These are phyloP conservation scores for Xylota segnis DNA, from an alignment of 2,888 invertebrate genomes.

Conservation along the genomic window DNA sequence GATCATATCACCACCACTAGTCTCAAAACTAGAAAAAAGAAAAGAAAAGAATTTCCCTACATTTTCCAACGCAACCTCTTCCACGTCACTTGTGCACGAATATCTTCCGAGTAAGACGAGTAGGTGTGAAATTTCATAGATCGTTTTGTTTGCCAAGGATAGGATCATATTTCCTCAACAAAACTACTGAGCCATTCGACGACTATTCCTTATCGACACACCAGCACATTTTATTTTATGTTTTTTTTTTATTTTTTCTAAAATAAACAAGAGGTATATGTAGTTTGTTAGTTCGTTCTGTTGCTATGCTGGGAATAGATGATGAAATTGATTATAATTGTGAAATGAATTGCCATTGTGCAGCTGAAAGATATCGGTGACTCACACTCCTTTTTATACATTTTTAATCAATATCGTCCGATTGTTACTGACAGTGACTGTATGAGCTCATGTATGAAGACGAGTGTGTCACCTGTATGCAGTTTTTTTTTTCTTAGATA, in stretches of 20 bases:
- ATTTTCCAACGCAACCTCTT: background rate
- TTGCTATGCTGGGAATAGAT: constrained; percentile 59
- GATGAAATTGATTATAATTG: constrained; percentile 65
- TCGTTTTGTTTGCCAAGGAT: constrained; percentile 14
- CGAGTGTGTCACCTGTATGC: constrained; percentile 48
- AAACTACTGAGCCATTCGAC: constrained; percentile 1
- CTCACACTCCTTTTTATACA: constrained; percentile 47
- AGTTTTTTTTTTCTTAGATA: constrained; percentile 7
- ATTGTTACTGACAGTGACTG: constrained; percentile 18
- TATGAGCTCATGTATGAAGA: background rate
- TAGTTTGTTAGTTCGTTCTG: constrained; percentile 3
- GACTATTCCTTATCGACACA: background rate
- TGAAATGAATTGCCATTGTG: constrained; percentile 59
- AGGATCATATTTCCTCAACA: constrained; percentile 32
- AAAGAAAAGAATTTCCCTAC: background rate
- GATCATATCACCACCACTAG: too few species aligned
- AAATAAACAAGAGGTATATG: constrained; percentile 6
- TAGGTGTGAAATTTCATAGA: constrained; percentile 23
- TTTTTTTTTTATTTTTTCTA: too few species aligned
- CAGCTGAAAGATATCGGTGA: constrained; percentile 44
- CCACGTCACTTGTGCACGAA: background rate
- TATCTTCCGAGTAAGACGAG: background rate
- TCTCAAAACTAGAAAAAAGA: background rate
- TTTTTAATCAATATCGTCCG: constrained; percentile 42
- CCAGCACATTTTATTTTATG: background rate